Evolutionary conservation across 2,113 vertebrate genomes (phyloP).

Genomic region (Alosa alosa): DNA sequence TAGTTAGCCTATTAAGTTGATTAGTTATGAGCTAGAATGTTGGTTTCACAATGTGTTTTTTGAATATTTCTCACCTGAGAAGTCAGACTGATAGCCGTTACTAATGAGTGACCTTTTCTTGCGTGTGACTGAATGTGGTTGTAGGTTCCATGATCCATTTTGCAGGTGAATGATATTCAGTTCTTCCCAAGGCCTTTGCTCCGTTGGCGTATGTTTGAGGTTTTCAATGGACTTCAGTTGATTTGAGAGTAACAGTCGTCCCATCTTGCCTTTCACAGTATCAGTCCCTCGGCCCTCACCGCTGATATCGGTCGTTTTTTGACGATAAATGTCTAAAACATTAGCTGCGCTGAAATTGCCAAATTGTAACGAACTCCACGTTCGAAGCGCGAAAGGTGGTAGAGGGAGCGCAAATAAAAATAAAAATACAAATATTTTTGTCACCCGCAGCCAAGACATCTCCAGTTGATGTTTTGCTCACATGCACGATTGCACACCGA

Average conservation of each 20-base stretch:
- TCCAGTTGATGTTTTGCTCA: constrained; percentile 33
- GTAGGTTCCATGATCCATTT: not conserved
- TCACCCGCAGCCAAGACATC: constrained; percentile 61
- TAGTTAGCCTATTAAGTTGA: no score
- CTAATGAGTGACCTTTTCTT: not conserved
- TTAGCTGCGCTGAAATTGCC: not conserved
- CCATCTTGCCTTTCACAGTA: not conserved
- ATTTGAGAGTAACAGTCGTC: not conserved
- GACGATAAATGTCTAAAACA: not conserved
- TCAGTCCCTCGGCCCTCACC: not conserved
- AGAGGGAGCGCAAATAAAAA: constrained; percentile 15
- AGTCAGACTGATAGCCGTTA: not conserved
- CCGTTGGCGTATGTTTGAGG: not conserved
- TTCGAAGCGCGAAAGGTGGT: not conserved
- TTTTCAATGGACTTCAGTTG: not conserved
- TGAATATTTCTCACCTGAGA: not conserved
- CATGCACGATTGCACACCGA: not conserved
- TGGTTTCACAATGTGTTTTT: not conserved
- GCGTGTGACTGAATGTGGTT: not conserved
- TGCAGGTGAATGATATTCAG: not conserved
- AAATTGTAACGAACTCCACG: not conserved
- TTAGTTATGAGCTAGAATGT: no score
- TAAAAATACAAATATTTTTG: constrained; percentile 37
- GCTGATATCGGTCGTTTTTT: not conserved
- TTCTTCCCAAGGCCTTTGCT: not conserved